Evolutionary conservation across 92 coral and sea anemone genomes (phyloP).

Genomic region (Muricea muricata): DNA sequence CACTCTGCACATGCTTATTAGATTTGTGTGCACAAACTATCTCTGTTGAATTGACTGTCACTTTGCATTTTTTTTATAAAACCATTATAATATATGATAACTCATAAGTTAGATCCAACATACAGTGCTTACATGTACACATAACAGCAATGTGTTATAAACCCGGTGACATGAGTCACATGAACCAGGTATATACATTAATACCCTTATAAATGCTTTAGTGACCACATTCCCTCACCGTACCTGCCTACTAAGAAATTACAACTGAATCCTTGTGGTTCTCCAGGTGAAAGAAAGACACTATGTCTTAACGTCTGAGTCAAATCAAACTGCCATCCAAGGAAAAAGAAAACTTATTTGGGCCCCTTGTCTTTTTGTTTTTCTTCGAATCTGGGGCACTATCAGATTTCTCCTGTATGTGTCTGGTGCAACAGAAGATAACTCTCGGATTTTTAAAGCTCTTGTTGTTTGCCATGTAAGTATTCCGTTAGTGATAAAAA

Average conservation of each 20-base stretch:
- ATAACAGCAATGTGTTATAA: too few species aligned
- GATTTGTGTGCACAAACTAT: too few species aligned
- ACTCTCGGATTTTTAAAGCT: not conserved
- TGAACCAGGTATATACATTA: too few species aligned
- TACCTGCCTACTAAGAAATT: too few species aligned
- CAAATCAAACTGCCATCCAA: slow-evolving; percentile 67
- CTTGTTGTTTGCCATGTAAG: slow-evolving; percentile 77
- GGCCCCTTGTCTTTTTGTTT: slow-evolving; percentile 75
- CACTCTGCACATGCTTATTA: too few species aligned
- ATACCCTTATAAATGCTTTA: too few species aligned
- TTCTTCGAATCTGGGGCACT: slow-evolving; percentile 95
- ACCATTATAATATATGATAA: too few species aligned
- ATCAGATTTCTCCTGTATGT: slow-evolving; percentile 67
- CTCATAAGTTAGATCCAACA: too few species aligned
- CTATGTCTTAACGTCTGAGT: slow-evolving; percentile 50
- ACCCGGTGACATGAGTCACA: too few species aligned
- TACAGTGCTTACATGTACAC: too few species aligned
- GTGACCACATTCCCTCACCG: not conserved
- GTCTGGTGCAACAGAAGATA: slow-evolving; percentile 1
- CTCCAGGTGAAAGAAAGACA: slow-evolving; percentile 54
- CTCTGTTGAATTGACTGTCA: too few species aligned
- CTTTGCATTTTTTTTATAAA: too few species aligned
- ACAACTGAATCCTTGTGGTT: not conserved
- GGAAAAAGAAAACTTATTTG: slow-evolving; percentile 74
- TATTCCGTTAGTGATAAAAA: not conserved